Percentiles rank a stretch among this genome's conserved stretches.
Evolutionary conservation across 2,113 vertebrate genomes (phyloP).

Genomic region (Sardina pilchardus): DNA sequence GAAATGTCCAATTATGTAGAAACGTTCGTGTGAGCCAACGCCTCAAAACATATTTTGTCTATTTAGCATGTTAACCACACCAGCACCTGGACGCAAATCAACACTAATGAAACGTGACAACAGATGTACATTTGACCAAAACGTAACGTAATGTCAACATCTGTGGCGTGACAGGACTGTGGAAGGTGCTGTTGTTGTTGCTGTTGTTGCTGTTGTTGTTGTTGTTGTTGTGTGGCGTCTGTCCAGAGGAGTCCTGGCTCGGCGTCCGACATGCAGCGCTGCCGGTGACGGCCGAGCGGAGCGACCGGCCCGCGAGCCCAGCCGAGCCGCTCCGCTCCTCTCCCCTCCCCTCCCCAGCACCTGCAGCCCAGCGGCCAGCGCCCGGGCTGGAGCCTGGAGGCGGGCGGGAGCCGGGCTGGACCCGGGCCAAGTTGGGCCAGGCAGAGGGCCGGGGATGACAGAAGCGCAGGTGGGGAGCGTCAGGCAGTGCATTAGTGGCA

Average conservation of each 20-base stretch:
- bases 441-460: not conserved
- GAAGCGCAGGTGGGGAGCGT: not conserved
- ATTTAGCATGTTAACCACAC: not conserved
- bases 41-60: not conserved
- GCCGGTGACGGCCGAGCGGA: not conserved
- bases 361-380: no score
- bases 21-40: not conserved
- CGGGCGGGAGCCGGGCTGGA: no score
- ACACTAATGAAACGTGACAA: not conserved
- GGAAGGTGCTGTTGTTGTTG: not conserved
- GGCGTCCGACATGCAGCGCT: not conserved
- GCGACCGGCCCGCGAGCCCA: no score
- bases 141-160: not conserved
- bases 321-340: no score
- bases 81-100: not conserved
- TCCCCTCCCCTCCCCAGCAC: no score
- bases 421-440: not conserved
- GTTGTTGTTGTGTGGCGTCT: not conserved
- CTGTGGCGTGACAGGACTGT: not conserved
- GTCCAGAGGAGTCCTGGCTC: not conserved
- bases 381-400: not conserved
- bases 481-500: conserved; percentile 3
- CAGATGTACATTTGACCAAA: no score
- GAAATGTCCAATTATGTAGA: not conserved
- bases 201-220: no score